Evolutionary conservation across 2,113 vertebrate genomes (phyloP), one percentile per base, ranked within the genome.

Genomic region (Mesitornis unicolor): DNA sequence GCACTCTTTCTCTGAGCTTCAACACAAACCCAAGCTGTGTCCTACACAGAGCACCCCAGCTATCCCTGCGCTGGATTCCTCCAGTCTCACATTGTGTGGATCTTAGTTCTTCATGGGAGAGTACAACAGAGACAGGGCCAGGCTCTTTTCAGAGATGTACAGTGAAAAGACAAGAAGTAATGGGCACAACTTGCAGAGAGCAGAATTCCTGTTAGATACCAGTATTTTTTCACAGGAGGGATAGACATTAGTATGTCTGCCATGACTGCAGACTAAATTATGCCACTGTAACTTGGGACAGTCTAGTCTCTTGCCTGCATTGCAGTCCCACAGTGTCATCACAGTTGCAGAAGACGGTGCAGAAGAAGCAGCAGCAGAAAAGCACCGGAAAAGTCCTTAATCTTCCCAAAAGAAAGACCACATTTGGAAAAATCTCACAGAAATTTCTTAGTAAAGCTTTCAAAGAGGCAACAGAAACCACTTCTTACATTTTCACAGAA

Each of bases 381-480:
- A n/a, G n/a, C n/a, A 40, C 21, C 84, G 19, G 31, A 69, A 42
- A 82, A 73, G 8, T 26, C 78, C 59, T 80, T 50, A 80, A 73
- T 4, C 13, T 84, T 90, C 53, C 24, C 47, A 78, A 86, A 87
- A 48, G 21, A 56, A 26, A 73, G 31, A 16, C 4, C 6, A 25
- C 8, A 15, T 70, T 38, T 74, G 26, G 36, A 68, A 92, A 47
- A 92, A 57, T 9, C 31, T 59, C 64, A 86, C 24, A 67, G 38
- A 90, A 84, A 86, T 19, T 60, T 86, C 50, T 42, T 13, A 48
- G 36, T 26, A 73, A 64, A 94, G 16, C 20, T 88, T 69, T 57
- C 16, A 43, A 83, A 61, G 18, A 71, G 69, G 33, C n/a, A 76
- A 88, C 13, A 92, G 50, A 90, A 93, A 80, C 31, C 18, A 74